Base-by-base conservation (phyloP, 2,113 vertebrate species). In the Lasiurus cinereus region DNA sequence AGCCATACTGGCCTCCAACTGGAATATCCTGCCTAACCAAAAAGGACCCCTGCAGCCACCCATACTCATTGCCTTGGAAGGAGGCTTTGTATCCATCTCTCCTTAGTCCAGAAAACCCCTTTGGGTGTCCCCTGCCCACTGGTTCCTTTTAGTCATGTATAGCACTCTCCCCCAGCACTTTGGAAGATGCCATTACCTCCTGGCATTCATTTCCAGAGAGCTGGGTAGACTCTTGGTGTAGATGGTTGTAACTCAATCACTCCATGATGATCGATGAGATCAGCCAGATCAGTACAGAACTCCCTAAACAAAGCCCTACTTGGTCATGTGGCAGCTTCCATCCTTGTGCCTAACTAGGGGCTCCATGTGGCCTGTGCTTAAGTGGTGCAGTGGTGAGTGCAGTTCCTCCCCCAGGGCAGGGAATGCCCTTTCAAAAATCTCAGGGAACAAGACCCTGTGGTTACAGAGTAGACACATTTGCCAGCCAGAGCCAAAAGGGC, bases 141-240 rank as follows among this genome's bases (percentile, higher is more conserved):
- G 50, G 16, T 10, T 36, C 52, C n/a, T 21, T 66, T 43, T 8
- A 54, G 33, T 33, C 48, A 56, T 0, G 0, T 3, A 2, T 4
- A 24, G 66, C 21, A 0, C 27, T 72, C n/a, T 66, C 46, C 62
- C 29, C 2, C 5, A 52, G 54, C n/a, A 70, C 91, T 83, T 85
- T 80, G 50, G 79, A n/a, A 78, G 70, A 76, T 29, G 16, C 59
- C 3, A 3, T 46, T 19, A 21, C 27, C 59, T 36, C 29, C 62
- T 9, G 14, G 9, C 18, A 4, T 15, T 52, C 19, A 43, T 67
- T 79, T 33, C 31, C n/a, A 36, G 66, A 70, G 13, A 22, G 3
- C 69, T 39, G 8, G 9, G 16, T 29, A 39, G 70, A 46, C 74
- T 36, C 31, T 27, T 59, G 50, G 33, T 83, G 22, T 50, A 46